A percentile compares a stretch with the other conserved stretches of the same genome.
phyloP scores from a whole-genome alignment of 2,797 vertebrate species.

The Babyrousa celebensis region DNA sequence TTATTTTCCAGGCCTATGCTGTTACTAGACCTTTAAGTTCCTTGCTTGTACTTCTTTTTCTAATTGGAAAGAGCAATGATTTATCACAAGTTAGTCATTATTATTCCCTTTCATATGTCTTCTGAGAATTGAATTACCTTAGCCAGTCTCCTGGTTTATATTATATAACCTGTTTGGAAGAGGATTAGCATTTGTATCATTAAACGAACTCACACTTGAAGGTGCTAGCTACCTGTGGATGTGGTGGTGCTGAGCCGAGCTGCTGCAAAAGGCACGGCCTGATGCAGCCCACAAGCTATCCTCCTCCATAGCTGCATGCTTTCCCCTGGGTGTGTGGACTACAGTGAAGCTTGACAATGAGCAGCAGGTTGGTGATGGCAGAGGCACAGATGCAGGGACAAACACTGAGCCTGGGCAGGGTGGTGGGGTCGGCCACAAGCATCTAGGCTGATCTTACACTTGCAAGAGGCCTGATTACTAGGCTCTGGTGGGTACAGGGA shows the following conservation, averaged over 20 bases:
- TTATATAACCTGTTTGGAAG: slow-evolving; percentile 41
- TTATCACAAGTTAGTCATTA: slow-evolving; percentile 47
- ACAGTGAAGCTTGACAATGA: too few relatives aligned
- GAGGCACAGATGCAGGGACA: too few relatives aligned
- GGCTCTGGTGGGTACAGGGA: background rate
- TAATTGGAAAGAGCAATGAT: background rate
- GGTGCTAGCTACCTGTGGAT: background rate
- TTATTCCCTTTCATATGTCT: slow-evolving; percentile 56
- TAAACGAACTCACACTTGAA: background rate
- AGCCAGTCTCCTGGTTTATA: background rate
- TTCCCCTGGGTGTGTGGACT: background rate
- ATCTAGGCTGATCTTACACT: background rate
- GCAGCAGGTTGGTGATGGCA: background rate
- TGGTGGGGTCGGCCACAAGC: background rate
- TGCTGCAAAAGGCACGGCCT: background rate
- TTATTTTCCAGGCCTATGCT: background rate
- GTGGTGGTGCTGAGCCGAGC: background rate
- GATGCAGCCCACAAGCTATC: too few relatives aligned
- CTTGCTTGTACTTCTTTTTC: background rate
- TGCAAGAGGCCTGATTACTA: too few relatives aligned
- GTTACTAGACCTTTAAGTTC: background rate
- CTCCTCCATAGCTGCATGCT: background rate
- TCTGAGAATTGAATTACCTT: slow-evolving; percentile 69
- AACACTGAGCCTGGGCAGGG: background rate
- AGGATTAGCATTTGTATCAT: background rate